These are phyloP conservation scores for Pachycephus smyrnensis DNA, from an alignment of 2,888 invertebrate genomes.

Conservation along the genomic window DNA sequence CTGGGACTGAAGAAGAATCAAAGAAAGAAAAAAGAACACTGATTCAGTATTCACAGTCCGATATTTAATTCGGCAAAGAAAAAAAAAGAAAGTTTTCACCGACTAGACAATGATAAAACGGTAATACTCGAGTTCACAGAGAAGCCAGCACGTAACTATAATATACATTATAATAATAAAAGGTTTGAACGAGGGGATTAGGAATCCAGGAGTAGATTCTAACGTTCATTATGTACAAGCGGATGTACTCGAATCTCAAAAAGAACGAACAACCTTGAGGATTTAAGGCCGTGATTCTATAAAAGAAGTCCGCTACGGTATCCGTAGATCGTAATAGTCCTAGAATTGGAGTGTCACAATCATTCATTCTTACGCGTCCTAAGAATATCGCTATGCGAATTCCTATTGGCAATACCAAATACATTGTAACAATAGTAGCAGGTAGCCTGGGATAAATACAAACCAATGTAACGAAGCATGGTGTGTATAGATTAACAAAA, in stretches of 20 bases:
- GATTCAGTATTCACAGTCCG: background rate
- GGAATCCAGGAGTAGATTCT: slow-evolving; percentile 45
- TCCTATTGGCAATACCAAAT: background rate
- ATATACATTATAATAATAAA: slow-evolving; percentile 32
- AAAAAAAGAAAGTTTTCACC: background rate
- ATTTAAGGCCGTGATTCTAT: background rate
- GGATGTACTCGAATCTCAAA: background rate
- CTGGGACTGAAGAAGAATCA: background rate
- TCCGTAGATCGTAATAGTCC: background rate
- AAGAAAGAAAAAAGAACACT: background rate
- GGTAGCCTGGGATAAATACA: background rate
- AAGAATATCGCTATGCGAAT: background rate
- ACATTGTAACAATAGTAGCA: background rate
- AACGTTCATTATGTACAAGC: slow-evolving; percentile 38
- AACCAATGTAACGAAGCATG: background rate
- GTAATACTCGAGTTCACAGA: background rate
- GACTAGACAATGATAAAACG: background rate
- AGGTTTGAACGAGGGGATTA: slow-evolving; percentile 35
- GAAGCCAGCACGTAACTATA: slow-evolving; percentile 19
- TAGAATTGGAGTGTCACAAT: background rate
- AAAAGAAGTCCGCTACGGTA: background rate
- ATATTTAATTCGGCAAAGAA: background rate
- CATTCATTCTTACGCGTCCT: background rate
- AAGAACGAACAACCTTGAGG: background rate
- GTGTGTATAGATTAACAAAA: background rate